These are phyloP conservation scores for Ptychodera flava DNA, from an alignment of 35 echinoderm and acorn worm genomes.

Conservation along the genomic window DNA sequence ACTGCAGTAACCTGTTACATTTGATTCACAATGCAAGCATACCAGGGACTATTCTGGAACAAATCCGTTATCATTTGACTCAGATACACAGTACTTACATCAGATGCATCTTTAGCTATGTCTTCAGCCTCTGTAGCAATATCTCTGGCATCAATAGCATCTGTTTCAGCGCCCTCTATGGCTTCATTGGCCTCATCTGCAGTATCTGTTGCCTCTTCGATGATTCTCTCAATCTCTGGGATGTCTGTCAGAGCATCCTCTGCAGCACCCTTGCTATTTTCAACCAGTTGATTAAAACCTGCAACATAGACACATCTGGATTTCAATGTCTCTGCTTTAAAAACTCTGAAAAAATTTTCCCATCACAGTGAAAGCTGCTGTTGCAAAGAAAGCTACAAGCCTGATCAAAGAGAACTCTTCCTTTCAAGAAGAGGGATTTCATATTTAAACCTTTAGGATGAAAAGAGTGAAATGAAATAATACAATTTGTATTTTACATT, in stretches of 20 bases:
- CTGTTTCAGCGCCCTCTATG: slow-evolving; percentile 62
- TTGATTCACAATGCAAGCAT: too few species aligned
- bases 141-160: slow-evolving; percentile 70
- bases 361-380: too few species aligned
- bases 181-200: slow-evolving; percentile 53
- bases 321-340: background rate
- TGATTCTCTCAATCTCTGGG: slow-evolving; percentile 53
- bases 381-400: background rate
- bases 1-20: too few species aligned
- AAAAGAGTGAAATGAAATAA: background rate
- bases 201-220: slow-evolving; percentile 65
- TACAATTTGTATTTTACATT: background rate
- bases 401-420: background rate
- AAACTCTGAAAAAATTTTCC: too few species aligned
- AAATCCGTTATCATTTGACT: too few species aligned
- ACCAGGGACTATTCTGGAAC: too few species aligned
- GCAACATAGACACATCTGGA: slow-evolving; percentile 3
- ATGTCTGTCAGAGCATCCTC: slow-evolving; percentile 35
- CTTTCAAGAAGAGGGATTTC: background rate
- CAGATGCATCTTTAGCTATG: slow-evolving; percentile 68
- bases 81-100: too few species aligned
- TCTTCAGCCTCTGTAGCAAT: slow-evolving; percentile 50
- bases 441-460: background rate
- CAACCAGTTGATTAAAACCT: slow-evolving; percentile 87
- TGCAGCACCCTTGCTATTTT: slow-evolving; percentile 50